These are phyloP conservation scores for Gobius niger DNA, from an alignment of 2,113 vertebrate genomes.

Conservation along the genomic window DNA sequence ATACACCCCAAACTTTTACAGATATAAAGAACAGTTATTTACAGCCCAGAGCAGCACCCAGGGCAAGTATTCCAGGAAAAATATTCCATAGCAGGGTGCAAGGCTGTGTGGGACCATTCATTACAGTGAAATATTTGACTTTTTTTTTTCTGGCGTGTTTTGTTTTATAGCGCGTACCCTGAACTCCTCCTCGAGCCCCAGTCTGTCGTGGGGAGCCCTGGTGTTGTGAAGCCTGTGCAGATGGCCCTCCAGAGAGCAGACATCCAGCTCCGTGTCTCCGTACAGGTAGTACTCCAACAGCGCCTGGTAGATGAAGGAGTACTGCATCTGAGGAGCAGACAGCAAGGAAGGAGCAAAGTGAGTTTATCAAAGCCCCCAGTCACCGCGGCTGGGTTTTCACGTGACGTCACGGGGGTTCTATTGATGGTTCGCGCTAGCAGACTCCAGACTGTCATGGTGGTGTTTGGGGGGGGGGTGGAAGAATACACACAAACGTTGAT, in stretches of 20 bases:
- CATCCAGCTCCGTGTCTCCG: constrained; percentile 96
- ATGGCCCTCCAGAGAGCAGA: constrained; percentile 95
- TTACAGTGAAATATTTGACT: constrained; percentile 62
- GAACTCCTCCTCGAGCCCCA: constrained; percentile 96
- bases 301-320: constrained; percentile 98
- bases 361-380: constrained; percentile 42
- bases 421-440: background rate
- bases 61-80: constrained; percentile 58
- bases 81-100: constrained; percentile 36
- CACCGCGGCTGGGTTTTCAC: background rate
- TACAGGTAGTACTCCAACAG: constrained; percentile 96
- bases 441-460: too few species aligned
- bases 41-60: constrained; percentile 62
- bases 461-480: too few species aligned
- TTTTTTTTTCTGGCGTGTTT: constrained; percentile 37
- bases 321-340: constrained; percentile 86
- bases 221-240: constrained; percentile 86
- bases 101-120: constrained; percentile 54
- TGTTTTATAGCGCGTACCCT: constrained; percentile 80
- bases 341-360: constrained; percentile 13
- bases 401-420: background rate
- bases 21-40: constrained; percentile 66
- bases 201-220: constrained; percentile 83
- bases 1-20: constrained; percentile 55
- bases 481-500: too few species aligned